phyloP scores from a whole-genome alignment of 2,888 invertebrate genomes.

The Augiades crinisus region DNA sequence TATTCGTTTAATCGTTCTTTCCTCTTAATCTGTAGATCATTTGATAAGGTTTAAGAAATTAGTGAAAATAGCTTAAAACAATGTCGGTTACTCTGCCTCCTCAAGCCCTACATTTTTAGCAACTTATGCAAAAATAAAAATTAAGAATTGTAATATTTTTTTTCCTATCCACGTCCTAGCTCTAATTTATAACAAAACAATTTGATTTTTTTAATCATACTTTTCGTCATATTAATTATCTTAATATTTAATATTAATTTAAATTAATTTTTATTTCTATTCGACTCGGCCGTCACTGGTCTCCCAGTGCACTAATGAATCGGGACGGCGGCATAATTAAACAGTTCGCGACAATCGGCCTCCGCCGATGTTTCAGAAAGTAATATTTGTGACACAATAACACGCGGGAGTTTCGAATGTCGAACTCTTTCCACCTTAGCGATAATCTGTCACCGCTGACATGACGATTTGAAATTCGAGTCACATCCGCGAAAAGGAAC shows the following conservation, averaged over 20 bases:
- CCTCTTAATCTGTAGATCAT: too few species aligned
- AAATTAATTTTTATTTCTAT: not conserved
- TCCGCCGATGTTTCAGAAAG: slow-evolving; percentile 57
- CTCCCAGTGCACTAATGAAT: slow-evolving; percentile 71
- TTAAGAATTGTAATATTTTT: too few species aligned
- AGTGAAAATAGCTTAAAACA: too few species aligned
- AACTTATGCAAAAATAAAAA: too few species aligned
- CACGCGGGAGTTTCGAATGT: slow-evolving; percentile 16
- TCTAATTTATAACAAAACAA: too few species aligned
- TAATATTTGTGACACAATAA: slow-evolving; percentile 45
- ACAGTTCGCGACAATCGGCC: slow-evolving; percentile 70
- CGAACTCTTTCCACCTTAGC: not conserved
- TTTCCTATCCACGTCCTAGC: too few species aligned
- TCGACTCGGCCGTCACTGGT: slow-evolving; percentile 56
- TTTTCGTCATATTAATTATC: too few species aligned
- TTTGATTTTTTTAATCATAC: too few species aligned
- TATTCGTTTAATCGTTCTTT: slow-evolving; percentile 9
- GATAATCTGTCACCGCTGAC: slow-evolving; percentile 3
- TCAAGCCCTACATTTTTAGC: too few species aligned
- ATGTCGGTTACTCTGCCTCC: too few species aligned
- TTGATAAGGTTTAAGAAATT: too few species aligned
- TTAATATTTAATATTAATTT: too few species aligned
- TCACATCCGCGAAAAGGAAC: not conserved
- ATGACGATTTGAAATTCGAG: not conserved
- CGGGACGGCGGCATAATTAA: slow-evolving; percentile 76